phyloP scores from a whole-genome alignment of 2,888 invertebrate species.

The Glomeris marginata region DNA sequence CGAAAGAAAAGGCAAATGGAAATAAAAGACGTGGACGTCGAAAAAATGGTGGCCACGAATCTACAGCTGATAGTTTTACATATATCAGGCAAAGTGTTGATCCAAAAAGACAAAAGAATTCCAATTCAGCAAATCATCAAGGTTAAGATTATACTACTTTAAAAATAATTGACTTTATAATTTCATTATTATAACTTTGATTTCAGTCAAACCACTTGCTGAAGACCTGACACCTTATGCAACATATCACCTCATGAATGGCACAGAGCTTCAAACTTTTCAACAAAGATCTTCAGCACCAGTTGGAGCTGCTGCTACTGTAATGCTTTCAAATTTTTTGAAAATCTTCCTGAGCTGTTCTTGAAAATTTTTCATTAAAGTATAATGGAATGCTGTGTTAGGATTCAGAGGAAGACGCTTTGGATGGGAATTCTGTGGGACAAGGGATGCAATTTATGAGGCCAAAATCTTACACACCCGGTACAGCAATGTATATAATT shows the following conservation, averaged over 20 bases:
- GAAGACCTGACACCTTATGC: constrained; percentile 12
- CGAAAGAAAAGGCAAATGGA: no score
- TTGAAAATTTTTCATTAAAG: no score
- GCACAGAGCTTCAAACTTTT: constrained; percentile 11
- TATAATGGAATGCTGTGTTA: background rate
- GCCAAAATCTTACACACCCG: constrained; percentile 13
- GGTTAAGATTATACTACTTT: background rate
- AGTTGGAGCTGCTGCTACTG: constrained; percentile 5
- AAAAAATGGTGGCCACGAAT: constrained; percentile 6
- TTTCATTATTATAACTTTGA: background rate
- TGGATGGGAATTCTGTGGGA: constrained; percentile 7
- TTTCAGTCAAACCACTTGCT: constrained; percentile 9
- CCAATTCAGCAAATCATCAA: constrained; percentile 7
- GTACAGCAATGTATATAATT: background rate
- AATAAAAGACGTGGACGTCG: background rate
- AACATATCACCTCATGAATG: constrained; percentile 11
- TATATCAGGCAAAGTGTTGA: constrained; percentile 9
- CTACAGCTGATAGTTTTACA: constrained; percentile 9
- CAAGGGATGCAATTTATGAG: constrained; percentile 6
- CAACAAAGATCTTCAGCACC: constrained; percentile 10
- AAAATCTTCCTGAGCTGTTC: no score
- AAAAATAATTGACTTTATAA: background rate
- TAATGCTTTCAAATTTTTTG: background rate
- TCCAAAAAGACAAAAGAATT: constrained; percentile 9
- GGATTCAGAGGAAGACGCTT: constrained; percentile 10